Base-by-base conservation (phyloP, 2,113 vertebrate species). In the Henicopernis longicauda region DNA sequence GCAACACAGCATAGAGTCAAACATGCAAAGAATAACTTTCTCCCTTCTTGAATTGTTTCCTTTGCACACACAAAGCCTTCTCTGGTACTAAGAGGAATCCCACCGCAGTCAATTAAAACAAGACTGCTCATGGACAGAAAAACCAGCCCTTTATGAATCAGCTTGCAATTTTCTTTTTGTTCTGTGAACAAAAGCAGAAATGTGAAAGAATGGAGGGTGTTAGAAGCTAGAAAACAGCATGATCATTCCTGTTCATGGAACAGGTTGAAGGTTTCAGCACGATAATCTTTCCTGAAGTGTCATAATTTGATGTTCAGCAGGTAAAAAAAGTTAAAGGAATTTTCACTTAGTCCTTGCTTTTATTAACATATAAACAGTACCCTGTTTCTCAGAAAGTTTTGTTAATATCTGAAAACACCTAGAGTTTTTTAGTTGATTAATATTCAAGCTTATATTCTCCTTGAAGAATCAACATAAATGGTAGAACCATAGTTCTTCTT, bases 71-170 rank as follows among this genome's bases (percentile, higher is more conserved):
- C 36, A 73, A 80, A 95, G 9, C n/a, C n/a, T 63, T 42, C 40
- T 22, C 72, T 67, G 29, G 45, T 59, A 50, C 62, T 40, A 66
- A 76, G 71, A 85, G 70, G 80, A 93, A 74, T 92, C 97, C 92
- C 82, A 92, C 40, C 6, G 89, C 89, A 92, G 61, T 65, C 83
- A 94, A 95, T 95, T 95, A 95, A 95, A 89, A 92, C 66, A 57
- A 13, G 14, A 67, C 59, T 92, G 85, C 58, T 45, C 25, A 11
- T 3, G 38, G 50, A n/a, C n/a, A 71, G 29, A 45, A 77, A 85
- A 79, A 18, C 0, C 65, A 88, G 40, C 45, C 54, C 47, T 83
- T 71, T 55, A 63, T 55, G 55, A 66, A 86, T 52, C 88, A 73
- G 40, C 79, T 44, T 32, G 25, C n/a, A 40, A n/a, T 81, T 92